phyloP scores from a whole-genome alignment of 2,888 invertebrate species.

The Leptinotarsa haldemani region DNA sequence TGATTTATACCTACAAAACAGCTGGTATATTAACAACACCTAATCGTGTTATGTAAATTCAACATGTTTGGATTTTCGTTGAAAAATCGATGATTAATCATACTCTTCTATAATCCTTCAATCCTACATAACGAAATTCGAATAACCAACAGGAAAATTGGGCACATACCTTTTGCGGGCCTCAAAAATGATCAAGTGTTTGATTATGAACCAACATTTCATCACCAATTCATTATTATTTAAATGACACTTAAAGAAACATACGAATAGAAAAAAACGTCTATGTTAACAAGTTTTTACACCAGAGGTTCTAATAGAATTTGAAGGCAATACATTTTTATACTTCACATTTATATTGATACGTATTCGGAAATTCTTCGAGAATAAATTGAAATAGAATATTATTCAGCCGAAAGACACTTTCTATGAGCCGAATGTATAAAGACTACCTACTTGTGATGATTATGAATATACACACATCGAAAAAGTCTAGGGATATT shows the following conservation, averaged over 20 bases:
- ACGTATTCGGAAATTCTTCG: background rate
- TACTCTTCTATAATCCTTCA: background rate
- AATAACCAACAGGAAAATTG: slow-evolving; percentile 1
- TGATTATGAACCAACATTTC: slow-evolving; percentile 10
- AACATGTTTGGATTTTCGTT: slow-evolving; percentile 2
- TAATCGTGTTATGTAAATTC: slow-evolving; percentile 11
- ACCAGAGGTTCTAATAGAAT: slow-evolving; percentile 13
- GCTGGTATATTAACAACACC: background rate
- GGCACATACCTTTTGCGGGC: background rate
- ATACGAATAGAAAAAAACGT: background rate
- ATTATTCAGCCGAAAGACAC: background rate
- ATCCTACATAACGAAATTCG: background rate
- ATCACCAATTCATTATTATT: slow-evolving; percentile 8
- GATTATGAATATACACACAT: too few species aligned
- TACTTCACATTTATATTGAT: too few species aligned
- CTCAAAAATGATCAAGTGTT: background rate
- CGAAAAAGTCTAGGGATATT: too few species aligned
- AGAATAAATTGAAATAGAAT: background rate
- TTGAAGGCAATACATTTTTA: background rate
- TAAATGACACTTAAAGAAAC: background rate
- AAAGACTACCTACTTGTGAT: too few species aligned
- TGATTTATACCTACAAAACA: slow-evolving; percentile 6
- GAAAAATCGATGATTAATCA: slow-evolving; percentile 7
- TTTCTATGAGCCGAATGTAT: too few species aligned
- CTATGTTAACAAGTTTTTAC: background rate